Percentiles rank a stretch among this genome's conserved stretches.
Evolutionary conservation across 2,797 vertebrate genomes (phyloP).

Genomic region (Sebastes nivosus): DNA sequence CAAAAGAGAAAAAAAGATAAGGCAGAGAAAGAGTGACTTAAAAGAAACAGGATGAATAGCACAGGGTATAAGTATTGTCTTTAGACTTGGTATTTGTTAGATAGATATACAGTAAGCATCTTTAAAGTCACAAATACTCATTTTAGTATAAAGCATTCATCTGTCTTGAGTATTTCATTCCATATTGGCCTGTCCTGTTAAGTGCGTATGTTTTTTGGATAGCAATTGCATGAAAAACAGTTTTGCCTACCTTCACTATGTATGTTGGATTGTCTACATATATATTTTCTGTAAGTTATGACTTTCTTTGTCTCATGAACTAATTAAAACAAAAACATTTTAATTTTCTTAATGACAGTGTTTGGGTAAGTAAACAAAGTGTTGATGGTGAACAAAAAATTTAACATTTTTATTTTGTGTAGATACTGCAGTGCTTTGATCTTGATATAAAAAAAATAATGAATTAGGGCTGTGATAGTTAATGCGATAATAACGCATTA

Average conservation of each 20-base stretch:
- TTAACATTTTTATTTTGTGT: background rate
- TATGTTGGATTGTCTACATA: background rate
- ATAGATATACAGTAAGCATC: background rate
- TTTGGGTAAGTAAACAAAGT: background rate
- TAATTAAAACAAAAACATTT: background rate
- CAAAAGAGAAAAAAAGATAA: conserved; percentile 24
- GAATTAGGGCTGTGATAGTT: background rate
- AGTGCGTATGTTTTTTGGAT: background rate
- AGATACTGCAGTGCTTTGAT: background rate
- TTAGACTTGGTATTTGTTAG: conserved; percentile 2
- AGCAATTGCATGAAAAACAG: background rate
- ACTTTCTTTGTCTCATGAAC: background rate
- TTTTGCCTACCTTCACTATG: background rate
- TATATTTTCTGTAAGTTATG: background rate
- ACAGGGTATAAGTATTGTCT: background rate
- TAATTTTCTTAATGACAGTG: background rate
- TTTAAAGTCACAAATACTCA: background rate
- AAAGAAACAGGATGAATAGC: conserved; percentile 19
- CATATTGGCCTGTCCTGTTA: background rate
- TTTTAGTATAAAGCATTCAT: background rate
- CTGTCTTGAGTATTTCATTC: background rate
- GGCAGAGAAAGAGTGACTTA: background rate
- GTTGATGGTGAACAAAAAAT: background rate
- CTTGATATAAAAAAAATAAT: background rate
- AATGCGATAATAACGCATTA: fast-evolving